phyloP scores from a whole-genome alignment of 64 coral and sea anemone species.

The Astreopora myriophthalma region DNA sequence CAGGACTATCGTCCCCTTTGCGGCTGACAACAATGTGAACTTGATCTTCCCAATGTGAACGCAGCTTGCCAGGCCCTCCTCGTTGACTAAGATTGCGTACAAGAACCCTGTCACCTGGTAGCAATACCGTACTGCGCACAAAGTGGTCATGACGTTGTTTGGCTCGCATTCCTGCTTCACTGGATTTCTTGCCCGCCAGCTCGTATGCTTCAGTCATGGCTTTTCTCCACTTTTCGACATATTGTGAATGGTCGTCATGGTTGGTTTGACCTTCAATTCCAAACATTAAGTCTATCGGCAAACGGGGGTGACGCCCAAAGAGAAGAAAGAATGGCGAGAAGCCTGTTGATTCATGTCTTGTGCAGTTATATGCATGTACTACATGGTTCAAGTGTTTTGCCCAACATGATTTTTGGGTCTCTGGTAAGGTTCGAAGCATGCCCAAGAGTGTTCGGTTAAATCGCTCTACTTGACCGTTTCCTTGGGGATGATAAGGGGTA shows the following conservation, averaged over 20 bases:
- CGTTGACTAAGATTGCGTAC: slow-evolving; percentile 24
- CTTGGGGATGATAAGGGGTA: no score
- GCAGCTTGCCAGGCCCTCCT: slow-evolving; percentile 42
- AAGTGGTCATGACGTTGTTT: neutral
- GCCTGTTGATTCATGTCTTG: slow-evolving; percentile 48
- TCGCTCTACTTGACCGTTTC: no score
- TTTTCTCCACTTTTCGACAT: neutral
- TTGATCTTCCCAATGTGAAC: slow-evolving; percentile 35
- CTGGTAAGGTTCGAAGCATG: no score
- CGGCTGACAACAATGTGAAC: slow-evolving; percentile 63
- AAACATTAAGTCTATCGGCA: slow-evolving; percentile 16
- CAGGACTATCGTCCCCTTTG: slow-evolving; percentile 29
- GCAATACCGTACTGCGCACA: neutral
- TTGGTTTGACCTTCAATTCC: neutral
- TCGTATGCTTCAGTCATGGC: neutral
- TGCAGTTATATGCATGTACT: slow-evolving; percentile 65
- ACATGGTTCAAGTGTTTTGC: slow-evolving; percentile 23
- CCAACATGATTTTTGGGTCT: neutral
- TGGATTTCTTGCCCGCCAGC: neutral
- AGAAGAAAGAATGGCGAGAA: slow-evolving; percentile 45
- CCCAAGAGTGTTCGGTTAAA: no score
- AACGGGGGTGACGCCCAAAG: slow-evolving; percentile 29
- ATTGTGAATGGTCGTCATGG: neutral
- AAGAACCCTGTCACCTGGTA: neutral
- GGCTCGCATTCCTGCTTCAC: neutral